Base-by-base conservation (phyloP, 2,888 invertebrate genomes). In the Ennomos erosarius region DNA sequence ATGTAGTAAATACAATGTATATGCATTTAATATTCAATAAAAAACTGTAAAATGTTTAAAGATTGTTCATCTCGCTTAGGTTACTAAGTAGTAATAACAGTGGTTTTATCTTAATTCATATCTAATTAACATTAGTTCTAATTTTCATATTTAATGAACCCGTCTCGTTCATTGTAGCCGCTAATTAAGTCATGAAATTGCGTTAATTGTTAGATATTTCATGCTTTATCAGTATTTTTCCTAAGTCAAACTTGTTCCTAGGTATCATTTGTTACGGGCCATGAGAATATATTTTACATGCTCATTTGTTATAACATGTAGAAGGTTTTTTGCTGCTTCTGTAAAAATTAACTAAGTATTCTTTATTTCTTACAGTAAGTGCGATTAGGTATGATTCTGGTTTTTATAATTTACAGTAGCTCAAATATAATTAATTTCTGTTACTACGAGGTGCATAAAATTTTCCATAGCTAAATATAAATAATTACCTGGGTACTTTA, bases 121-220 rank as follows among this genome's bases (percentile, higher is more conserved):
- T 60, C 52, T 52, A 48, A 48, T 49, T 53, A 53, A 53, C 58
- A 48, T 56, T 65, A 64, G 58, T 49, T 63, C 48, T 53, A 26
- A 62, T 50, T 55, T 64, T 59, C 26, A 54, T 50, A 33, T 11
- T 59, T 68, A 66, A 68, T 51, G 48, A 64, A 58, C 42, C 53
- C 58, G 54, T 12, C 45, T 33, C 34, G 40, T 53, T 42, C 46
- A 43, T 47, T 47, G 48, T 48, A 11, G 52, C 16, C 12, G 12
- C 53, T 58, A 58, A 58, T 58, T 53, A 53, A 53, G 58, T 40
- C 49, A 49, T 58, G 48, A 53, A 58, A 44, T 39, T 58, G 39
- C 51, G 33, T 53, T 53, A 58, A 48, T 53, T 43, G 35, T 48
- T 16, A n/a, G 39, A 53, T 49, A 44, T 49, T 49, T 49, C 48